Conservation (phyloP, 2,113 vertebrate genomes). For the Dicentrarchus labrax region DNA sequence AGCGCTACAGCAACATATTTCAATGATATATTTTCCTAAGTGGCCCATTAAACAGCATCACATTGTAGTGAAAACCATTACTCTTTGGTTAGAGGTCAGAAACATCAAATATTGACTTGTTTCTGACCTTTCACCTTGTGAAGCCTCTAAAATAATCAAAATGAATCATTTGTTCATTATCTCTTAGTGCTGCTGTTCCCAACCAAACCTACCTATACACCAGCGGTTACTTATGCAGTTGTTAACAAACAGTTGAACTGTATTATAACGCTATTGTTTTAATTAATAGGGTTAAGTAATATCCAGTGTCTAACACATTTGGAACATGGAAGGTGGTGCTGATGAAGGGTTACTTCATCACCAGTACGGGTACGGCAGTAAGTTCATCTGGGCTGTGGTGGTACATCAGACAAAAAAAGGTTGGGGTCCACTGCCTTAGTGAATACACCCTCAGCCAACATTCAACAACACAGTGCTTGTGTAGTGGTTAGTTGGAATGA, state of each 20-base stretch:
- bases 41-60: not conserved
- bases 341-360: not conserved
- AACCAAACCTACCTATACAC: not conserved
- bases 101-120: not conserved
- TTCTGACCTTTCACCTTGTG: not conserved
- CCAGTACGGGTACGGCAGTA: no score
- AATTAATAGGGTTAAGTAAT: no score
- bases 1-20: not conserved
- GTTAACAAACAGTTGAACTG: no score
- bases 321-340: not conserved
- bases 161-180: not conserved
- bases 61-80: not conserved
- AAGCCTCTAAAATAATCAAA: not conserved
- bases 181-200: not conserved
- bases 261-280: no score
- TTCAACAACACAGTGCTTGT: not conserved
- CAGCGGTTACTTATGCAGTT: not conserved
- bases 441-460: not conserved
- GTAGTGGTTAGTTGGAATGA: constrained; percentile 12
- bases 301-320: no score
- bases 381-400: not conserved
- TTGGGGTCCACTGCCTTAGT: not conserved
- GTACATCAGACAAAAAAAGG: not conserved
- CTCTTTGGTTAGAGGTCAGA: not conserved
- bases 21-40: not conserved